Conservation (phyloP, 2,113 vertebrate species). For the Epinephelus cyanopodus region DNA sequence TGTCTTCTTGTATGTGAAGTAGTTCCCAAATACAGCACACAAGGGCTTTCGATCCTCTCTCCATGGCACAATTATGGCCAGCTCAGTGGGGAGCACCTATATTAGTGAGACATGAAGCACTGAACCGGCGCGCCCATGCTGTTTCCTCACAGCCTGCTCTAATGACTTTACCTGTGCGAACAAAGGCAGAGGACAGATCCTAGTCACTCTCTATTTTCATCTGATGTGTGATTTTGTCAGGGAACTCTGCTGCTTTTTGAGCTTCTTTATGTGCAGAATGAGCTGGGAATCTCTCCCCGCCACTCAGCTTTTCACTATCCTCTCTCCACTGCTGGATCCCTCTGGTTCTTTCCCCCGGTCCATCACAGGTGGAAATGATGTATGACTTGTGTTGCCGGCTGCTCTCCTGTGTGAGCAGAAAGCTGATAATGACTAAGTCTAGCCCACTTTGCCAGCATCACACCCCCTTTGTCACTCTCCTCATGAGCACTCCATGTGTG, state of each 20-base stretch:
- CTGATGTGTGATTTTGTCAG: conserved; percentile 57
- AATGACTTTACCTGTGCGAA: conserved; percentile 67
- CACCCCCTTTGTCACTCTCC: conserved; percentile 59
- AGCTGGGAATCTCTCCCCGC: conserved; percentile 38
- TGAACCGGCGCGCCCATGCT: conserved; percentile 56
- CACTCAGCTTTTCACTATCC: conserved; percentile 50
- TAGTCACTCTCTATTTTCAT: conserved; percentile 35
- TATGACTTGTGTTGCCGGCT: conserved; percentile 69
- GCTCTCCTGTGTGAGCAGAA: conserved; percentile 62
- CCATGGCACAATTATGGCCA: conserved; percentile 64
- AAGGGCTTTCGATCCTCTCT: conserved; percentile 43
- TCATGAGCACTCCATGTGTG: conserved; percentile 38
- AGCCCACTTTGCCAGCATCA: conserved; percentile 55
- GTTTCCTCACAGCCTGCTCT: conserved; percentile 53
- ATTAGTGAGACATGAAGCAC: conserved; percentile 64
- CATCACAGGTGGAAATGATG: conserved; percentile 77
- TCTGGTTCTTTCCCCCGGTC: conserved; percentile 15
- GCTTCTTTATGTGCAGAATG: conserved; percentile 35
- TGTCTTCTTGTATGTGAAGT: conserved; percentile 55
- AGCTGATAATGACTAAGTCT: conserved; percentile 77
- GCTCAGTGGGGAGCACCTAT: conserved; percentile 54
- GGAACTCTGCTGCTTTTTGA: conserved; percentile 25
- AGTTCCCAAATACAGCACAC: conserved; percentile 35
- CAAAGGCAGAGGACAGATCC: conserved; percentile 60
- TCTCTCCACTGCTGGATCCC: not conserved